Evolutionary conservation across 2,797 vertebrate species (phyloP).

Genomic region (Anguilla anguilla): DNA sequence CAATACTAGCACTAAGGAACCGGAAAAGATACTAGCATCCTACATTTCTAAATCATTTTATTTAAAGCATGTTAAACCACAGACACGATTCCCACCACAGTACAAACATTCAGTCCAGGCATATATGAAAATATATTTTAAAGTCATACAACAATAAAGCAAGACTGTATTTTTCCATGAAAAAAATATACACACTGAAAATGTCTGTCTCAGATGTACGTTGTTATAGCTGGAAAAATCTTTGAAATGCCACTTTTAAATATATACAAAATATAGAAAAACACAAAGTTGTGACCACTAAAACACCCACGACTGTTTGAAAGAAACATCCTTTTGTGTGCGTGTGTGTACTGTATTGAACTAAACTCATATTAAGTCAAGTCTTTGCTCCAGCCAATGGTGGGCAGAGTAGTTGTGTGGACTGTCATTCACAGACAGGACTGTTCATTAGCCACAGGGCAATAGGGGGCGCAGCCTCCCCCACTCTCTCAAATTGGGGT

Average conservation of each 20-base stretch:
- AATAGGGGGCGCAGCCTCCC: neutral
- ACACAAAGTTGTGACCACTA: constrained; percentile 23
- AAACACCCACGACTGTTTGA: neutral
- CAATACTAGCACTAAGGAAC: neutral
- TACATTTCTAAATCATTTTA: constrained; percentile 58
- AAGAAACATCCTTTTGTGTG: neutral
- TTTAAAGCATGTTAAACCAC: constrained; percentile 63
- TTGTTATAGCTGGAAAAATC: constrained; percentile 42
- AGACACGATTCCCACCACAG: constrained; percentile 44
- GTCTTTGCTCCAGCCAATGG: neutral
- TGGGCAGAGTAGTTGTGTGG: neutral
- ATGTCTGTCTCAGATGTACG: constrained; percentile 19
- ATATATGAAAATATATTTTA: constrained; percentile 50
- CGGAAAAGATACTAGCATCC: constrained; percentile 2
- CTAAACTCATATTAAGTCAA: constrained; percentile 19
- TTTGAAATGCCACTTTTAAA: constrained; percentile 45
- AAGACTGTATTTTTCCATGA: constrained; percentile 43
- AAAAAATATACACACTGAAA: constrained; percentile 49
- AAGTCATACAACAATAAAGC: constrained; percentile 49
- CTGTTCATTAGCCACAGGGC: neutral
- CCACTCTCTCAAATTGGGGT: constrained; percentile 60
- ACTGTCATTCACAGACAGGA: neutral
- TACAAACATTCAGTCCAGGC: constrained; percentile 34
- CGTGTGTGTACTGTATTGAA: neutral
- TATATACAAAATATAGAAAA: constrained; percentile 25